These are phyloP conservation scores for Lithophane socia DNA, from an alignment of 2,888 invertebrate genomes.

Conservation along the genomic window DNA sequence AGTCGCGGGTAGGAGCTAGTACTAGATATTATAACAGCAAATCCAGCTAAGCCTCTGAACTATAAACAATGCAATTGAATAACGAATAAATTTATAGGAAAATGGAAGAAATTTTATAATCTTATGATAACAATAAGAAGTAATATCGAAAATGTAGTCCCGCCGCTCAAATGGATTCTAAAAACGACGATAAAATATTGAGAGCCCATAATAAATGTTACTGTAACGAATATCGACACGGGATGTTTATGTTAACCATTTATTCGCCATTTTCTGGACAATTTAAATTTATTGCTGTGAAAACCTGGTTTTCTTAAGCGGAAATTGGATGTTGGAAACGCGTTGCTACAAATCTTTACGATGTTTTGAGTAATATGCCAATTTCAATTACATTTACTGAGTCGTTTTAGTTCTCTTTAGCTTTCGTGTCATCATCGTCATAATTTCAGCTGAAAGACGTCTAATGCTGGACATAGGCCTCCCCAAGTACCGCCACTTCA, in stretches of 20 bases:
- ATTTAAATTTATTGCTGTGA: slow-evolving; percentile 45
- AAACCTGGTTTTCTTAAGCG: slow-evolving; percentile 11
- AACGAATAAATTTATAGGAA: neutral
- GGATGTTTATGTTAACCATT: slow-evolving; percentile 43
- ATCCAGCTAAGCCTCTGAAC: no score
- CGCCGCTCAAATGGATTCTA: slow-evolving; percentile 27
- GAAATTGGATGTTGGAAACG: slow-evolving; percentile 12
- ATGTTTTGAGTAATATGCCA: neutral
- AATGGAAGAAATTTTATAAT: neutral
- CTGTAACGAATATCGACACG: slow-evolving; percentile 39
- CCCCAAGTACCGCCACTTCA: no score
- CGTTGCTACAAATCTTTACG: neutral
- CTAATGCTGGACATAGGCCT: no score
- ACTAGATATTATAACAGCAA: neutral
- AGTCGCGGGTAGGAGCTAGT: no score
- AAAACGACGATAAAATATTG: slow-evolving; percentile 55
- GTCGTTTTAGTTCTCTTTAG: neutral
- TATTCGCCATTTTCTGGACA: slow-evolving; percentile 40
- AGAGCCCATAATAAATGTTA: slow-evolving; percentile 50
- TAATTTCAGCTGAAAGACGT: no score
- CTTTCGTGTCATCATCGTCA: neutral
- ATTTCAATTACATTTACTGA: neutral
- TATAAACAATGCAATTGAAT: neutral
- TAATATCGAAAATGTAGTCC: slow-evolving; percentile 16
- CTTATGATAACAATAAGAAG: slow-evolving; percentile 8